phyloP scores from a whole-genome alignment of 2,888 invertebrate genomes.

The Watsonalla cultraria region DNA sequence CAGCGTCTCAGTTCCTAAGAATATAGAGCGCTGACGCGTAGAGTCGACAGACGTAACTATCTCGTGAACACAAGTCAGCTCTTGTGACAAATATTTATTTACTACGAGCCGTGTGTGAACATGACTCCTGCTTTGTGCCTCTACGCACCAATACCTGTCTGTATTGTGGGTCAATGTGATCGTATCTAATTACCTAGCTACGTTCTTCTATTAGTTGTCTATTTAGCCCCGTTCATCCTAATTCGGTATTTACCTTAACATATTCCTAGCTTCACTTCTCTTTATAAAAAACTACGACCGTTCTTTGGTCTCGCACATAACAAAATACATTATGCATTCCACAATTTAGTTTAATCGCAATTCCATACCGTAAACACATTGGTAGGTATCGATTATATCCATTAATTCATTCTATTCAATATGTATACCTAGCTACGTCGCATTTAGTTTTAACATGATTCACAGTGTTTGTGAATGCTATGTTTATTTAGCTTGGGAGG shows the following conservation, averaged over 20 bases:
- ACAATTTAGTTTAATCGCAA: neutral
- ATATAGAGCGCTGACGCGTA: no score
- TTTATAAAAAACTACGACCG: no score
- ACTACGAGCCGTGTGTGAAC: neutral
- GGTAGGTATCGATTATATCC: neutral
- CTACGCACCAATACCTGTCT: no score
- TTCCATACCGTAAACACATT: neutral
- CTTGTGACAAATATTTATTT: neutral
- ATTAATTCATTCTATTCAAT: conserved; percentile 2
- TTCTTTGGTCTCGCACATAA: no score
- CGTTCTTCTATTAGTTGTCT: no score
- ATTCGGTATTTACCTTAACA: no score
- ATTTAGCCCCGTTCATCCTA: no score
- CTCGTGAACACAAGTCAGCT: neutral
- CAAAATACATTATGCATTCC: neutral
- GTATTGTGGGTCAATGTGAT: neutral
- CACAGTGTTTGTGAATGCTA: neutral
- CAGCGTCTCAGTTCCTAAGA: no score
- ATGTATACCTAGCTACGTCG: neutral
- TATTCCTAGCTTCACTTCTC: no score
- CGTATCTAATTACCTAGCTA: no score
- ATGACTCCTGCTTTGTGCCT: neutral
- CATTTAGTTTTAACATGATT: neutral
- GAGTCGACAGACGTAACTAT: no score
- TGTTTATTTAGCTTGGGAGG: neutral